Conservation (phyloP, 2,797 vertebrate genomes). For the Numenius phaeopus region DNA sequence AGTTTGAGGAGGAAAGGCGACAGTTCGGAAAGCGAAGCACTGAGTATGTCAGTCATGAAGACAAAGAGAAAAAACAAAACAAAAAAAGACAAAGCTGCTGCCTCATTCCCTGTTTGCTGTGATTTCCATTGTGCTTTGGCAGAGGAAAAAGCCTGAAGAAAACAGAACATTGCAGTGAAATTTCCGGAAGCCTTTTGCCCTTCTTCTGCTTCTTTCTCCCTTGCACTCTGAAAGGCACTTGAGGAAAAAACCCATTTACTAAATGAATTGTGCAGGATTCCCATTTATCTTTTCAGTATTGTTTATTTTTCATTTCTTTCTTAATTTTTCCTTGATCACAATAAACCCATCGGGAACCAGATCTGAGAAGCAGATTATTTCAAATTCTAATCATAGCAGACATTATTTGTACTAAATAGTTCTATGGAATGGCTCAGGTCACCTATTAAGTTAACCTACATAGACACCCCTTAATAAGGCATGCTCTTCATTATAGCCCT, state of each 20-base stretch:
- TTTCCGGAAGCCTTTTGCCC: conserved; percentile 28
- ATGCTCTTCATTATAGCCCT: conserved; percentile 12
- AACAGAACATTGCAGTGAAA: background rate
- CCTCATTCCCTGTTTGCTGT: background rate
- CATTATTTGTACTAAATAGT: conserved; percentile 5
- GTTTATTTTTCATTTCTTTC: background rate
- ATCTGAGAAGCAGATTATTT: background rate
- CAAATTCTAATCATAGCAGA: background rate
- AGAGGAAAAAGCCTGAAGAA: background rate
- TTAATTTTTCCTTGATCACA: background rate
- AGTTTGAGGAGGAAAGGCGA: background rate
- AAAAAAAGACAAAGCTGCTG: conserved; percentile 28
- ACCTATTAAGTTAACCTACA: conserved; percentile 15
- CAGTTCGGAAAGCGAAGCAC: background rate
- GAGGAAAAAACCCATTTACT: background rate
- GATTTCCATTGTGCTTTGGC: background rate
- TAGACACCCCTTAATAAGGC: background rate
- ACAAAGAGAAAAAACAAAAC: conserved; percentile 33
- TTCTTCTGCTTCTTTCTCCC: background rate
- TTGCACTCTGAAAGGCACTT: background rate
- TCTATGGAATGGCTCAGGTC: background rate
- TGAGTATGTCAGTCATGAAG: background rate
- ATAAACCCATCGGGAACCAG: background rate
- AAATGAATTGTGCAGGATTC: background rate
- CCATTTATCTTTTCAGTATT: background rate